A percentile compares a stretch with the other conserved stretches of the same genome.
These are phyloP conservation scores for Chelonia mydas DNA, from an alignment of 2,797 vertebrate species.

Conservation along the genomic window DNA sequence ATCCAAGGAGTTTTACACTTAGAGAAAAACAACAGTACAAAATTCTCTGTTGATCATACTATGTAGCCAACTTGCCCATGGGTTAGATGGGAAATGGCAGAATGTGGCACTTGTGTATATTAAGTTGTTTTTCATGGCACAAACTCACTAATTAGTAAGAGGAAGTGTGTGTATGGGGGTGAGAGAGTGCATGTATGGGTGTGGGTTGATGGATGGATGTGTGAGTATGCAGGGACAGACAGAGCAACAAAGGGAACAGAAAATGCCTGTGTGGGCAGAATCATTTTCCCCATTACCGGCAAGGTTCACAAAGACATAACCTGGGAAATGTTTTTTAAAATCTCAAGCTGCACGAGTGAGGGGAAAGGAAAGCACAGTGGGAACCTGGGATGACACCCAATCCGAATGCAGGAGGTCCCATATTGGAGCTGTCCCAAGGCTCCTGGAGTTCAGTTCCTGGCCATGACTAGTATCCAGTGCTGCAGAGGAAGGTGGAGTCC, in stretches of 20 bases:
- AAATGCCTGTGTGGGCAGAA: not conserved
- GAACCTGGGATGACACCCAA: not conserved
- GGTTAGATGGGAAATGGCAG: not conserved
- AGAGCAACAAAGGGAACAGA: not conserved
- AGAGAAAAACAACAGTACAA: not conserved
- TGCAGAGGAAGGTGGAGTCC: not conserved
- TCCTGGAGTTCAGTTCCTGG: not conserved
- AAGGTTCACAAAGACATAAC: not conserved
- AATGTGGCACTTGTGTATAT: fast-evolving
- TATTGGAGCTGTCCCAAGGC: not conserved
- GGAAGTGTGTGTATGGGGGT: not conserved
- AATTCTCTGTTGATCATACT: not conserved
- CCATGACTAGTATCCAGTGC: not conserved
- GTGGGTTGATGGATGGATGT: not conserved
- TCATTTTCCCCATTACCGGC: fast-evolving
- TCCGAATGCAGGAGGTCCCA: not conserved
- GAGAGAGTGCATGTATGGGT: not conserved
- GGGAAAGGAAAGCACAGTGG: fast-evolving
- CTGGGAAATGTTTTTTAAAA: fast-evolving
- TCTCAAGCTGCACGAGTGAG: fast-evolving
- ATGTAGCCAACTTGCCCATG: not conserved
- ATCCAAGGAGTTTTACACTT: fast-evolving
- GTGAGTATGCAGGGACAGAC: not conserved
- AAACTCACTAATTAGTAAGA: fast-evolving
- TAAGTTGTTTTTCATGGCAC: not conserved